phyloP scores from a whole-genome alignment of 2,888 invertebrate species.

The Parasteatoda lunata region DNA sequence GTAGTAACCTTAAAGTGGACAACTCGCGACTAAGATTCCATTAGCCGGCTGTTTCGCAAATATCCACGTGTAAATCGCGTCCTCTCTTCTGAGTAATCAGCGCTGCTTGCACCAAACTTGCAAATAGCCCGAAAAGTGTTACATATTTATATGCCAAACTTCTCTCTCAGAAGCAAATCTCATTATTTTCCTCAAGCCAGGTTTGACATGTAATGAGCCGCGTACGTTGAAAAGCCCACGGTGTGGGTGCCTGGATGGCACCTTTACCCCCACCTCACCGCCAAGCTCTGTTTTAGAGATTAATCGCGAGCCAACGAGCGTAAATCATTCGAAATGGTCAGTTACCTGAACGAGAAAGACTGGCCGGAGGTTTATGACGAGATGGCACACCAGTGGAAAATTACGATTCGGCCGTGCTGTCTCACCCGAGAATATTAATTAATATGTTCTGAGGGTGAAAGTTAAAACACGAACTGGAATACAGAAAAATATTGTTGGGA shows the following conservation, averaged over 20 bases:
- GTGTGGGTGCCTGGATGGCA: not conserved
- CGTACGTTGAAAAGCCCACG: constrained; percentile 38
- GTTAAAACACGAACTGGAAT: too few species aligned
- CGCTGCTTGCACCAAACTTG: not conserved
- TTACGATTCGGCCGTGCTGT: constrained; percentile 7
- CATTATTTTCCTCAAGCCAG: constrained; percentile 48
- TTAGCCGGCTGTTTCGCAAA: constrained; percentile 5
- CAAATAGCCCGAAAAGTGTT: constrained; percentile 7
- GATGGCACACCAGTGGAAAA: constrained; percentile 40
- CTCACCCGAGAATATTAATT: not conserved
- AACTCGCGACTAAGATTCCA: constrained; percentile 13
- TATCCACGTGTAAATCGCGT: not conserved
- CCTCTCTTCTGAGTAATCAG: not conserved
- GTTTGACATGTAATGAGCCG: constrained; percentile 43
- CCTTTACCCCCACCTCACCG: not conserved
- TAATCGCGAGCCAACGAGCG: constrained; percentile 42
- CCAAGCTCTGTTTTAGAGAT: constrained; percentile 24
- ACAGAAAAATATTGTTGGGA: too few species aligned
- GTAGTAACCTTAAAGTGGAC: constrained; percentile 23
- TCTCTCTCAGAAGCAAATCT: constrained; percentile 24
- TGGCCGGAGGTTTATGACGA: constrained; percentile 47
- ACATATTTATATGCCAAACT: constrained; percentile 47
- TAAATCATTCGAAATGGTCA: constrained; percentile 59
- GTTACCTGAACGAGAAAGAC: constrained; percentile 49
- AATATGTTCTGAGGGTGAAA: not conserved